These are phyloP conservation scores for Mohoua ochrocephala DNA, from an alignment of 2,113 vertebrate genomes.

Conservation along the genomic window DNA sequence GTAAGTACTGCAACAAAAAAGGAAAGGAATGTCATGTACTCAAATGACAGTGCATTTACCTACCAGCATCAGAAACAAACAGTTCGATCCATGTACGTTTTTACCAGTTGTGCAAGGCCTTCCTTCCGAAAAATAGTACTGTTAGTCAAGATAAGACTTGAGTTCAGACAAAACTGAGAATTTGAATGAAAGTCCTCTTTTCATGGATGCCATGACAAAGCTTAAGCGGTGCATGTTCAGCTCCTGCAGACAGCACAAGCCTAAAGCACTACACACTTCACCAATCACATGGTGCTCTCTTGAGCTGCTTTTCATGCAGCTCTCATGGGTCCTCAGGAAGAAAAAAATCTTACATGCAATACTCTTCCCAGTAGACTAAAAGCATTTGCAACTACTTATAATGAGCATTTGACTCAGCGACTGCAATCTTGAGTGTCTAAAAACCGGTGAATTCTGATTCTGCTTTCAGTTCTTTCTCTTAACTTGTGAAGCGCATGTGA, in stretches of 20 bases:
- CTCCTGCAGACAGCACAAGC: neutral
- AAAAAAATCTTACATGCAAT: neutral
- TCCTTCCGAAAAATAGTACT: neutral
- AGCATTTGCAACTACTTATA: neutral
- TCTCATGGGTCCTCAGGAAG: neutral
- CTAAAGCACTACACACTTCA: neutral
- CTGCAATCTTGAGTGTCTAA: neutral
- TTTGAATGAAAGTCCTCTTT: neutral
- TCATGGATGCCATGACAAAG: neutral
- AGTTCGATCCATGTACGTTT: neutral
- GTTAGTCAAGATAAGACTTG: neutral
- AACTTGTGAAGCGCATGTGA: neutral
- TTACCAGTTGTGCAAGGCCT: neutral
- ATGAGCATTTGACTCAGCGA: neutral
- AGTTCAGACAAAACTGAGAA: neutral
- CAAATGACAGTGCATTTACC: neutral
- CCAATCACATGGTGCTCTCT: neutral
- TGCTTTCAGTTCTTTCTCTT: neutral
- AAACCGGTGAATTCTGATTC: neutral
- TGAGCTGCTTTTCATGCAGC: neutral
- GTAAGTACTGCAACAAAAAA: conserved; percentile 5
- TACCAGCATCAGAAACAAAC: neutral
- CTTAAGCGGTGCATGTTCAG: neutral
- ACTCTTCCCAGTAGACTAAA: neutral
- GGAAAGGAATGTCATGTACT: neutral